Evolutionary conservation across 1,140 invertebrate species (phyloP).

Genomic region (Zophobas morio): DNA sequence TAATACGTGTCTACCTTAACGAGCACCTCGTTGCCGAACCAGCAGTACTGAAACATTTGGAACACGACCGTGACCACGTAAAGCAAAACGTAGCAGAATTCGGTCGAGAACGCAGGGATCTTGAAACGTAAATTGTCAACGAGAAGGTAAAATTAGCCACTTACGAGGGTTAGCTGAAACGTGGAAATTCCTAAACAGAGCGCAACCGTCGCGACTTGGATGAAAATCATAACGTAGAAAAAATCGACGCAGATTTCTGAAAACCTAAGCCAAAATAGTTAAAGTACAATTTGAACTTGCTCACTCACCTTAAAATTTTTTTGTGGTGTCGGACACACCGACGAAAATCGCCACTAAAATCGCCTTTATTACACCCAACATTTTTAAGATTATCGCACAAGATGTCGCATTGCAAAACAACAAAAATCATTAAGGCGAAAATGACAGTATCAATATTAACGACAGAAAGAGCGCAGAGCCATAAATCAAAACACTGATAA

Average conservation of each 20-base stretch:
- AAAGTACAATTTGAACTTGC: not conserved
- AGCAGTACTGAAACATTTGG: conserved; percentile 23
- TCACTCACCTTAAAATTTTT: conserved; percentile 2
- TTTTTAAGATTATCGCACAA: conserved; percentile 1
- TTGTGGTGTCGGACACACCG: not conserved
- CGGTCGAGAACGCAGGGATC: not conserved
- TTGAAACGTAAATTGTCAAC: not conserved
- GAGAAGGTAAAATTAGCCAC: not conserved
- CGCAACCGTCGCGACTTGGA: not conserved
- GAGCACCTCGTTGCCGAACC: not conserved
- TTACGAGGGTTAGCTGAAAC: not conserved
- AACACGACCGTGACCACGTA: not conserved
- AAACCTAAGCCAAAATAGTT: not conserved
- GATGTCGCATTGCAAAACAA: conserved; percentile 5
- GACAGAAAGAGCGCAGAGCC: not conserved
- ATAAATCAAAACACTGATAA: not conserved
- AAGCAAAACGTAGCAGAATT: not conserved
- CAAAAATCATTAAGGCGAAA: not conserved
- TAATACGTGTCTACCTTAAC: not conserved
- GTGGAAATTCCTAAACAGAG: not conserved
- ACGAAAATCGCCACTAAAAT: not conserved
- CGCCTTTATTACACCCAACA: not conserved
- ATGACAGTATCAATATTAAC: not conserved
- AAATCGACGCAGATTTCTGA: not conserved
- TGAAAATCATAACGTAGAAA: not conserved